These are phyloP conservation scores for Hippopotamyrus pictus DNA, from an alignment of 2,797 vertebrate species.

Conservation along the genomic window DNA sequence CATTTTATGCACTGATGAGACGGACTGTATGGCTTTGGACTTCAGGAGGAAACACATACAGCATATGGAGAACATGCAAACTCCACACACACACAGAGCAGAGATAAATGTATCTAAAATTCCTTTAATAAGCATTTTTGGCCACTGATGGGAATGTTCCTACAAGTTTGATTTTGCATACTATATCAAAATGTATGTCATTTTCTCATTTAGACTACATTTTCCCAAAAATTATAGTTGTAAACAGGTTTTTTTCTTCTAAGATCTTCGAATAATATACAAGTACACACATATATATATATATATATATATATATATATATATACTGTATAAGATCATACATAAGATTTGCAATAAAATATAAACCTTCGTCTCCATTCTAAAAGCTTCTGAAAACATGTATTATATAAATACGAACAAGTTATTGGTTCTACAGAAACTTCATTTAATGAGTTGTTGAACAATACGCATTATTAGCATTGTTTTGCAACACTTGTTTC, in stretches of 20 bases:
- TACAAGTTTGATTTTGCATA: neutral
- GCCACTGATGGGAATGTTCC: neutral
- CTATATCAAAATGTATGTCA: neutral
- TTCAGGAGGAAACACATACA: neutral
- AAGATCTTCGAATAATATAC: neutral
- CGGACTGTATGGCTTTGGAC: neutral
- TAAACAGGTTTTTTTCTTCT: neutral
- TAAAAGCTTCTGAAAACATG: neutral
- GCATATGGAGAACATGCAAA: neutral
- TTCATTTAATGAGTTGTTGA: neutral
- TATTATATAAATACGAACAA: neutral
- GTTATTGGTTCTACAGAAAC: neutral
- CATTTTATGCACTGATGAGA: neutral
- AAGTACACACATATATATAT: neutral
- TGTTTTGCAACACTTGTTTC: neutral
- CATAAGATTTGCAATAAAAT: neutral
- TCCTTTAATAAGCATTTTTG: neutral
- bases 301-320: neutral
- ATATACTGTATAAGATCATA: neutral
- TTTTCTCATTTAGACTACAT: constrained; percentile 3
- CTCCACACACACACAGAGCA: neutral
- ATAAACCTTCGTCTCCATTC: neutral
- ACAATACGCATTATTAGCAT: neutral
- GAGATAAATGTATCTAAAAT: neutral
- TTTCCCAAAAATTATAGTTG: neutral